Evolutionary conservation across 2,888 invertebrate species (phyloP).

Genomic region (Ichneumoninae sp.): DNA sequence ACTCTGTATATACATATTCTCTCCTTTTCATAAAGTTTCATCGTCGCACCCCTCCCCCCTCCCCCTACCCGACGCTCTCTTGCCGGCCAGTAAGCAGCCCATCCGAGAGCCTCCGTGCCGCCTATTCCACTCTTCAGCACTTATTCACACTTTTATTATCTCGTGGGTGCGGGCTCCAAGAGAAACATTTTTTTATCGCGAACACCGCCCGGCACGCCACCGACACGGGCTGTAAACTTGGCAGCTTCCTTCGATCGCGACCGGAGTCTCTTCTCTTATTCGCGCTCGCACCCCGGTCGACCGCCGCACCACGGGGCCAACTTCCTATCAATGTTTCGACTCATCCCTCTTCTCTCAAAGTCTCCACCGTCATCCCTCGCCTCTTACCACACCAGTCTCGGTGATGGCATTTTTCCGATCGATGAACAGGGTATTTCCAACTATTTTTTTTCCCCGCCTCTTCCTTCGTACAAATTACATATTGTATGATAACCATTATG

Average conservation of each 20-base stretch:
- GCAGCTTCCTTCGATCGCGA: conserved; percentile 63
- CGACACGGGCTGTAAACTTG: conserved; percentile 80
- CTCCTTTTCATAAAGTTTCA: conserved; percentile 55
- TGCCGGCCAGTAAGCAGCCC: conserved; percentile 48
- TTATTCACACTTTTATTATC: conserved; percentile 82
- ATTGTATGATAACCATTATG: neutral
- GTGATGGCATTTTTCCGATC: conserved; percentile 39
- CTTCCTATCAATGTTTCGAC: conserved; percentile 62
- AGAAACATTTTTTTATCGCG: conserved; percentile 81
- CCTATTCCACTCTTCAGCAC: conserved; percentile 68
- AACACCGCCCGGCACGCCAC: conserved; percentile 71
- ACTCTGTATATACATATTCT: conserved; percentile 41
- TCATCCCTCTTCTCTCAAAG: conserved; percentile 40
- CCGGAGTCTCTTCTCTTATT: conserved; percentile 46
- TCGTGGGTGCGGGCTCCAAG: conserved; percentile 67
- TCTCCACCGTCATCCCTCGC: neutral
- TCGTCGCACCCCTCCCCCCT: conserved; percentile 48
- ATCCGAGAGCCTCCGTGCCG: conserved; percentile 52
- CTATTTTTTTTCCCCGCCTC: neutral
- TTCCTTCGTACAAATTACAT: neutral
- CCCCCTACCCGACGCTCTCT: conserved; percentile 6
- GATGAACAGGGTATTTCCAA: conserved; percentile 32
- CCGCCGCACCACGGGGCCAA: conserved; percentile 46
- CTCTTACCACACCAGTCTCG: conserved; percentile 29
- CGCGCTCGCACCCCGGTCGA: conserved; percentile 47